Percentiles rank a stretch among this genome's conserved stretches.
phyloP scores from a whole-genome alignment of 2,113 vertebrate species.

The Prionailurus viverrinus region DNA sequence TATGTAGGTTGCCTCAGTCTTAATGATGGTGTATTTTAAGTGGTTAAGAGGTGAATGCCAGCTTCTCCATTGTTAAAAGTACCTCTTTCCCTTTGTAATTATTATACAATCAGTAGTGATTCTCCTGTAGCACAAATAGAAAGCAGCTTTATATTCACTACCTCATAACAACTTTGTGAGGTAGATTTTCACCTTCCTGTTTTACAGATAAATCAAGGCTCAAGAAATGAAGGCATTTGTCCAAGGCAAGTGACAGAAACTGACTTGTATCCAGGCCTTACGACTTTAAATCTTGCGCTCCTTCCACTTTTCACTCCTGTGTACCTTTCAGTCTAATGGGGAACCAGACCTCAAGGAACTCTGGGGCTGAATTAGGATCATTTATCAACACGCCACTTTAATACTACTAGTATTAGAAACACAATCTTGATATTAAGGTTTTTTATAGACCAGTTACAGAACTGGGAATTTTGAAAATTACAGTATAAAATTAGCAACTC shows the following conservation, averaged over 20 bases:
- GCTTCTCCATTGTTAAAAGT: slow-evolving; percentile 9
- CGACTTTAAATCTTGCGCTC: background rate
- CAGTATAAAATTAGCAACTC: background rate
- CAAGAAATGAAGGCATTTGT: slow-evolving; percentile 18
- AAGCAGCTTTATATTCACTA: slow-evolving; percentile 25
- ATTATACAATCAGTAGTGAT: background rate
- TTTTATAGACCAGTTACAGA: background rate
- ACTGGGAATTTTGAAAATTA: slow-evolving; percentile 26
- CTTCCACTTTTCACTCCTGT: slow-evolving; percentile 1
- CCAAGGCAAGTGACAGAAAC: background rate
- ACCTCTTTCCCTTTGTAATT: background rate
- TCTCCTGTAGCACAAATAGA: background rate
- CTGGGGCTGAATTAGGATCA: background rate
- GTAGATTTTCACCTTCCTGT: slow-evolving; percentile 21
- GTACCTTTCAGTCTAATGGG: slow-evolving; percentile 18
- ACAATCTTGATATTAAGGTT: background rate
- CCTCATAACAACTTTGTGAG: background rate
- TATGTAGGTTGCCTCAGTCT: background rate
- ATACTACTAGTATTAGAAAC: background rate
- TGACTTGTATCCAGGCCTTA: background rate
- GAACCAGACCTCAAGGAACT: background rate
- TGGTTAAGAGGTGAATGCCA: slow-evolving; percentile 22
- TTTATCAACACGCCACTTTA: slow-evolving; percentile 22
- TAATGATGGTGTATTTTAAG: background rate
- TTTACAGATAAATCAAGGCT: slow-evolving; percentile 10